A percentile compares a stretch with the other conserved stretches of the same genome.
Conservation (phyloP, 2,113 vertebrate species). For the Echinops telfairi region DNA sequence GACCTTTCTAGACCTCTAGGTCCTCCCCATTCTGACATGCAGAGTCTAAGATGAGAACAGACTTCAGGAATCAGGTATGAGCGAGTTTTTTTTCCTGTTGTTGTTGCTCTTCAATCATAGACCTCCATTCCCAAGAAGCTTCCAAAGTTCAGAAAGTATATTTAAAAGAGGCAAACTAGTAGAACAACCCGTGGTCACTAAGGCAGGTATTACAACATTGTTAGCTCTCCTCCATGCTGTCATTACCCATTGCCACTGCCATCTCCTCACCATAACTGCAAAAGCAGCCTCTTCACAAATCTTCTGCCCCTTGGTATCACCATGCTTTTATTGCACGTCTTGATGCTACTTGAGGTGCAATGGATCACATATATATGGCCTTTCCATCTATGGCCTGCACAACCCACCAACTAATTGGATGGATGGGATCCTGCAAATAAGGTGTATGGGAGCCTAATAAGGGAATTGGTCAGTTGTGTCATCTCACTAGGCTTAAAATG, state of each 20-base stretch:
- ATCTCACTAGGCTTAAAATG: too few relatives aligned
- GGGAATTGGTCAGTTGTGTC: too few relatives aligned
- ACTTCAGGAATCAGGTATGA: neutral
- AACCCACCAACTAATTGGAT: too few relatives aligned
- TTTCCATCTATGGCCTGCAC: too few relatives aligned
- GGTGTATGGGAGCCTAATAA: too few relatives aligned
- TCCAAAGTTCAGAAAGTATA: slow-evolving; percentile 17
- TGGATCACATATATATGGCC: too few relatives aligned
- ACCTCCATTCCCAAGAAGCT: slow-evolving; percentile 28
- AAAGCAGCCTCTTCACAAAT: neutral
- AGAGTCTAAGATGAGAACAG: too few relatives aligned
- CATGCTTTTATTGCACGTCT: neutral
- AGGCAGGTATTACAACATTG: neutral
- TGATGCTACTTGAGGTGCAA: neutral
- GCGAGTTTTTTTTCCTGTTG: neutral
- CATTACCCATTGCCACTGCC: neutral
- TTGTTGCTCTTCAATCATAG: neutral
- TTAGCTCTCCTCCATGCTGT: neutral
- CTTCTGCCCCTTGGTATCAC: neutral
- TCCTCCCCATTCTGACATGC: neutral
- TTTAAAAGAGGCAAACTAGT: slow-evolving; percentile 34
- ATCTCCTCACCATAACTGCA: neutral
- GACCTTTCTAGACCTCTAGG: neutral
- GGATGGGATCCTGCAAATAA: too few relatives aligned
- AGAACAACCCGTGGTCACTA: neutral